Evolutionary conservation across 1,140 invertebrate genomes (phyloP), one percentile per base, ranked within the genome.

Genomic region (Drosophila orosa): DNA sequence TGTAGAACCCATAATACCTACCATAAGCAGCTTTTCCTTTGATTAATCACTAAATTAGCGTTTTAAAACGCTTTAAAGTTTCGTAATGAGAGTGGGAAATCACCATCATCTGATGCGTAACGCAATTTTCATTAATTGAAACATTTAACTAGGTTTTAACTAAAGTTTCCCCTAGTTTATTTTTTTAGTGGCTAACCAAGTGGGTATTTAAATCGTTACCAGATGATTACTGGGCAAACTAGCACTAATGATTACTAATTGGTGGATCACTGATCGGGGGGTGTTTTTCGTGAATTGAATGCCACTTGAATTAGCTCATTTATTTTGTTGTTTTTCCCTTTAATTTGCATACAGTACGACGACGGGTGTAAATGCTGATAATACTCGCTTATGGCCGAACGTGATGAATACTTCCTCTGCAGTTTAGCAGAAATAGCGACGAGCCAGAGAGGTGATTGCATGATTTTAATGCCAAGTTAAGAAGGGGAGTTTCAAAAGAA

Each of bases 321-420:
- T 39, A 22, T 3, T 62, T 62, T 57, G n/a, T 62, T 40, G 19
- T 60, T 25, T 25, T 27, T 17, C 52, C 33, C 19, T 35, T 54
- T 6, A 40, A 39, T 56, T 56, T 56, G 33, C 33, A 15, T 19
- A 17, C 35, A 17, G 54, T 29, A 33, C n/a, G 12, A n/a, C n/a
- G n/a, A n/a, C n/a, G n/a, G 33, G 22, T 40, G 35, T 24, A 40
- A 62, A 59, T 29, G 33, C 25, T 40, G 60, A 62, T 58, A 57
- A 17, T 42, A 39, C 24, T 39, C 22, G 13, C 25, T 56, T 22
- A n/a, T 39, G 33, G 33, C 17, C 19, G 61, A 63, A 65, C 61
- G 61, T 65, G 61, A 65, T 37, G 54, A 22, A 15, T 17, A 42
- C 56, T 61, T 61, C 56, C 56, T 39, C 37, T 65, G 22, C 13